These are phyloP conservation scores for Pseudomyrmex sp. DNA, from an alignment of 1,140 invertebrate species.

Conservation along the genomic window DNA sequence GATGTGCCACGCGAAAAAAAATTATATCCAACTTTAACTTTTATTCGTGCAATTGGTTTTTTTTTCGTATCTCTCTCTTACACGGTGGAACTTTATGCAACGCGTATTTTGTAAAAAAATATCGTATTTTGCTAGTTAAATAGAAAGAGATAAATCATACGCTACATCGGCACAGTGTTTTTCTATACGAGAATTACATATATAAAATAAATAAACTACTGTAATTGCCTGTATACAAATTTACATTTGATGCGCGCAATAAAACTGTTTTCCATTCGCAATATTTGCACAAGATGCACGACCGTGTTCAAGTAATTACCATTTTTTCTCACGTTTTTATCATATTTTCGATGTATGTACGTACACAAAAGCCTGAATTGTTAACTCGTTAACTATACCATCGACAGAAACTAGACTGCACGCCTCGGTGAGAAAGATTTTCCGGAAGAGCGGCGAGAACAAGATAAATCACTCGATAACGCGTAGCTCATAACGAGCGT, in stretches of 20 bases:
- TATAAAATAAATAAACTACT: not conserved
- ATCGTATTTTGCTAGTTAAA: no score
- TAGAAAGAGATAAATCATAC: no score
- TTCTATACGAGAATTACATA: no score
- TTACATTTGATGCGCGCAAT: no score
- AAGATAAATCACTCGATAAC: slow-evolving; percentile 41
- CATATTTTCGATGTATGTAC: not conserved
- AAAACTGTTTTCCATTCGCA: not conserved
- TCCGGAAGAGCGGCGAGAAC: slow-evolving; percentile 28
- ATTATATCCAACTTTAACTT: no score
- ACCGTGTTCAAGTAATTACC: not conserved
- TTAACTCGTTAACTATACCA: not conserved
- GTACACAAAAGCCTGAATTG: not conserved
- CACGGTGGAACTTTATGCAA: no score
- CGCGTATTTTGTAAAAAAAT: no score
- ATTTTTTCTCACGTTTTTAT: not conserved
- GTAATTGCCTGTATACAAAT: no score
- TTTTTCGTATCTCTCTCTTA: no score
- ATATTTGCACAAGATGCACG: not conserved
- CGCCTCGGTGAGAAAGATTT: slow-evolving; percentile 23
- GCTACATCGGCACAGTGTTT: no score
- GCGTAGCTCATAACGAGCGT: slow-evolving; percentile 25
- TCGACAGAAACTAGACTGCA: slow-evolving; percentile 11
- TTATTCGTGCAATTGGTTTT: no score
- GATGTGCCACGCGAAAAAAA: no score